Conservation (phyloP, 2,888 invertebrate species). For the Plebejus melissa region DNA sequence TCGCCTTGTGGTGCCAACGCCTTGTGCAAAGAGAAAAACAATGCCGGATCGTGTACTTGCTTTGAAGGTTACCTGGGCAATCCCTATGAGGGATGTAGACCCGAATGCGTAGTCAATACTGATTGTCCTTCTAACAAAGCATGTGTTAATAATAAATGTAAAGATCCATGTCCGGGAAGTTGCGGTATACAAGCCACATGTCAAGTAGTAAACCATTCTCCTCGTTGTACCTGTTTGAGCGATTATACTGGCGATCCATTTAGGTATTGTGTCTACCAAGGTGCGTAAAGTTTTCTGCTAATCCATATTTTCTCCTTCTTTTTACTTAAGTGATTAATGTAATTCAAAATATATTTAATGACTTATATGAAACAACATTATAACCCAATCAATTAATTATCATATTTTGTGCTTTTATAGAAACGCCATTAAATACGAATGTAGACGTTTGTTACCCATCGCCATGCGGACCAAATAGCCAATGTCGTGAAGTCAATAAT, state of each 20-base stretch:
- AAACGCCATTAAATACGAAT: constrained; percentile 73
- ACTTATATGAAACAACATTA: too few species aligned
- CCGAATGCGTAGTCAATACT: constrained; percentile 85
- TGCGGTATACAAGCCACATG: constrained; percentile 87
- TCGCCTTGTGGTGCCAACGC: constrained; percentile 83
- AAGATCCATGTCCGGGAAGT: constrained; percentile 87
- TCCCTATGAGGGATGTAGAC: constrained; percentile 87
- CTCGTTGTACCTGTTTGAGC: constrained; percentile 82
- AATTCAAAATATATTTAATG: neutral
- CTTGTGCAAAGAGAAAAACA: constrained; percentile 79
- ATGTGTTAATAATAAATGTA: constrained; percentile 85
- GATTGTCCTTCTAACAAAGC: constrained; percentile 85
- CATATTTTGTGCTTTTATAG: constrained; percentile 52
- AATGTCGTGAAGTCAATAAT: constrained; percentile 83
- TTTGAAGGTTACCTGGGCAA: constrained; percentile 85
- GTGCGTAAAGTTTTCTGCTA: constrained; percentile 42
- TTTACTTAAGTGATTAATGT: constrained; percentile 16
- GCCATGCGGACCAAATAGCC: constrained; percentile 88
- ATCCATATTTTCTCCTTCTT: constrained; percentile 14
- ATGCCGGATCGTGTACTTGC: constrained; percentile 84
- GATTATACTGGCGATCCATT: constrained; percentile 89
- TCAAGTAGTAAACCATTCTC: constrained; percentile 85
- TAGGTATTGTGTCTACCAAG: constrained; percentile 79
- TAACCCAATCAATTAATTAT: neutral
- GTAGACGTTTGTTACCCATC: constrained; percentile 83